These are phyloP conservation scores for Etheostoma nigrum DNA, from an alignment of 2,797 vertebrate genomes.

Conservation along the genomic window DNA sequence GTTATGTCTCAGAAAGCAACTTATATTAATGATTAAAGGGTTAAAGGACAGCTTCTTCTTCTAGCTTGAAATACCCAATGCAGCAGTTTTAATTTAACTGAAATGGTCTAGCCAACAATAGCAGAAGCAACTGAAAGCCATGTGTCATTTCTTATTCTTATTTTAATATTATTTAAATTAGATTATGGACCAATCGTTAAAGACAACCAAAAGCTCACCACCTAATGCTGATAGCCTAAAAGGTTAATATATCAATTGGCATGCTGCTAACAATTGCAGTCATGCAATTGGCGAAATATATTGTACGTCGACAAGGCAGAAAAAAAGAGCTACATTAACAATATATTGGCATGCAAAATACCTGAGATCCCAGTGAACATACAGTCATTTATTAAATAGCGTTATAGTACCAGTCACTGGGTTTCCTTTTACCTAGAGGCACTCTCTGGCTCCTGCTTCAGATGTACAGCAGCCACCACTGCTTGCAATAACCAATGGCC, in stretches of 20 bases:
- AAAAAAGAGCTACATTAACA: not conserved
- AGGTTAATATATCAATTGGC: not conserved
- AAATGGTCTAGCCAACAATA: not conserved
- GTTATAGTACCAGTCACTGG: not conserved
- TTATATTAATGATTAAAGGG: not conserved
- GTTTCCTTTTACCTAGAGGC: slow-evolving; percentile 14
- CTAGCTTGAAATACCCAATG: not conserved
- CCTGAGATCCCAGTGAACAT: not conserved
- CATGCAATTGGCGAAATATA: not conserved
- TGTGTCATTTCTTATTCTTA: not conserved
- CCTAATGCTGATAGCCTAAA: not conserved
- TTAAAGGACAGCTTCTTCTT: not conserved
- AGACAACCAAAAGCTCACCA: not conserved
- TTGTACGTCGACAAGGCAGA: not conserved
- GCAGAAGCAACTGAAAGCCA: not conserved
- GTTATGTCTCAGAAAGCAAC: not conserved
- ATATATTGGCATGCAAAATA: not conserved
- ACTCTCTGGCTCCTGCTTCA: not conserved
- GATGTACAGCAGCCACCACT: not conserved
- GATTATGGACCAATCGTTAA: too few species aligned
- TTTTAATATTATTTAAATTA: not conserved
- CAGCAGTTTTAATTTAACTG: not conserved
- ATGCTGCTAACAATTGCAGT: not conserved
- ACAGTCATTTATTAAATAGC: not conserved
- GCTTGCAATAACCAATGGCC: slow-evolving; percentile 1